Conservation (phyloP, 2,113 vertebrate species). For the Calyptommatus sinebrachiatus region DNA sequence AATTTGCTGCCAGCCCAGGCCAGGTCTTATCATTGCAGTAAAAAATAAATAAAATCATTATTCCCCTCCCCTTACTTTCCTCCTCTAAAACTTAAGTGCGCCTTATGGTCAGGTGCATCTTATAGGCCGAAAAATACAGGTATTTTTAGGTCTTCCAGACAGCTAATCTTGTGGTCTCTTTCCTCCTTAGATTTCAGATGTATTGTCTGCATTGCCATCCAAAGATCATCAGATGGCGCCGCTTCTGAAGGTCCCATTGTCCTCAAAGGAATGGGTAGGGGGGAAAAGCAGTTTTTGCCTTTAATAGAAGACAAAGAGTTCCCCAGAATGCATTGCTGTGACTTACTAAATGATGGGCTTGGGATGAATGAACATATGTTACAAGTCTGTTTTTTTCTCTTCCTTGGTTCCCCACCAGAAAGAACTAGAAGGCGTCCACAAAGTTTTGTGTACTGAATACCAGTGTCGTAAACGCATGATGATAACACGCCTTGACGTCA, state of each 20-base stretch:
- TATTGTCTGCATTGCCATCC: constrained; percentile 49
- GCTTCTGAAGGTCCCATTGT: constrained; percentile 71
- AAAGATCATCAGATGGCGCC: constrained; percentile 59
- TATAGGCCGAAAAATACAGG: no score
- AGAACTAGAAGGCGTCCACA: constrained; percentile 64
- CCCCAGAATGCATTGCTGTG: neutral
- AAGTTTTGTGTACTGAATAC: constrained; percentile 74
- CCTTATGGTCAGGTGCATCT: no score
- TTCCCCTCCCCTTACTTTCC: no score
- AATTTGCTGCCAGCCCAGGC: no score
- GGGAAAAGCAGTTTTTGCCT: no score
- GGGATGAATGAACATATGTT: no score
- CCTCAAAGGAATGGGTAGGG: constrained; percentile 77
- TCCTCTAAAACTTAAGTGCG: no score
- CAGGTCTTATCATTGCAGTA: no score
- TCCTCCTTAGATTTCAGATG: constrained; percentile 40
- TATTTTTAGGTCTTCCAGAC: neutral
- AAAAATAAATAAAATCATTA: no score
- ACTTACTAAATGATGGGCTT: no score
- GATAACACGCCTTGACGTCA: constrained; percentile 82
- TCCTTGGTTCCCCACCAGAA: constrained; percentile 53
- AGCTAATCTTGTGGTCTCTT: neutral
- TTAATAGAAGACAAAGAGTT: neutral
- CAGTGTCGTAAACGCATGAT: constrained; percentile 78
- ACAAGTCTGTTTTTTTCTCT: no score